These are phyloP conservation scores for Poecilia velifera DNA, from an alignment of 2,797 vertebrate genomes.

Conservation along the genomic window DNA sequence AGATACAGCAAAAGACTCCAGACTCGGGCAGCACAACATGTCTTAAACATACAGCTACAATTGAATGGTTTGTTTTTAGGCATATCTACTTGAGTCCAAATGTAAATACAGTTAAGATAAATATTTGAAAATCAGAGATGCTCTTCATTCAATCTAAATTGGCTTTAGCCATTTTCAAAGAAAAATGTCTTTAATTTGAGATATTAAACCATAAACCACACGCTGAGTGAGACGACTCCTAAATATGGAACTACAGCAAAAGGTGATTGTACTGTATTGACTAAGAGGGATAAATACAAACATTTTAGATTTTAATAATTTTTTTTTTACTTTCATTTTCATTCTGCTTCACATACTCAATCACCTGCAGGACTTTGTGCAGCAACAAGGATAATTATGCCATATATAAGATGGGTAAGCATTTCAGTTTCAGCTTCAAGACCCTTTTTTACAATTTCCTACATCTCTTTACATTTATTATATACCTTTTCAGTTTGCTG, in stretches of 20 bases:
- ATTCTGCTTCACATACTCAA: not conserved
- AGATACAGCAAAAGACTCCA: not conserved
- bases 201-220: not conserved
- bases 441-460: not conserved
- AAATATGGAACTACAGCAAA: not conserved
- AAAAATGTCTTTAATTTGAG: not conserved
- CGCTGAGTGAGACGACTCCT: not conserved
- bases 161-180: not conserved
- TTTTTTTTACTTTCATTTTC: not conserved
- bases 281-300: not conserved
- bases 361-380: slow-evolving; percentile 7
- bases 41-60: not conserved
- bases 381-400: not conserved
- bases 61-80: not conserved
- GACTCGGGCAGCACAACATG: not conserved
- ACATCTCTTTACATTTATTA: not conserved
- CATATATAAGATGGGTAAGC: not conserved
- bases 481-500: not conserved
- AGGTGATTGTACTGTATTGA: not conserved
- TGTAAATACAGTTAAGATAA: not conserved
- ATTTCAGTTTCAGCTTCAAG: slow-evolving; percentile 5
- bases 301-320: not conserved
- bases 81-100: not conserved
- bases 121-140: not conserved
- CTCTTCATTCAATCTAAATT: not conserved